Conservation (phyloP, 2,888 invertebrate species). For the Hypercompe scribonia region DNA sequence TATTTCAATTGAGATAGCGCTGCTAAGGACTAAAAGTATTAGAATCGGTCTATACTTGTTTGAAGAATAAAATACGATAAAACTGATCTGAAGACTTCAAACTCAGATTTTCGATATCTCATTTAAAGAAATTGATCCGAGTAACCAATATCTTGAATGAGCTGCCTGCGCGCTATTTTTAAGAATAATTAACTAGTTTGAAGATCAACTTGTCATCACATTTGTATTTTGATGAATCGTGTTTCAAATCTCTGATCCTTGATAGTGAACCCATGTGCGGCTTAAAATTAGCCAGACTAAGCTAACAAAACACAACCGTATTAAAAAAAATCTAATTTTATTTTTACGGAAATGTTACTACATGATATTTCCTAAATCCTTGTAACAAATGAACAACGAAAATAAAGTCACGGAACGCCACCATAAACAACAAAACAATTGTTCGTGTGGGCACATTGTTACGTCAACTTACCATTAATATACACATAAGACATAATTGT, state of each 20-base stretch:
- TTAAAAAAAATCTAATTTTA: not conserved
- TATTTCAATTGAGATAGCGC: not conserved
- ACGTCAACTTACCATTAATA: conserved; percentile 18
- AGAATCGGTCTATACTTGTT: not conserved
- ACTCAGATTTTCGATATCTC: not conserved
- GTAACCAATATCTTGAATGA: not conserved
- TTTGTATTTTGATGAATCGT: not conserved
- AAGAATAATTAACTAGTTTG: not conserved
- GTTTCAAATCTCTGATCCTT: not conserved
- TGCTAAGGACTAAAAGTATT: not conserved
- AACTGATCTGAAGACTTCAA: not conserved
- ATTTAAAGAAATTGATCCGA: no score
- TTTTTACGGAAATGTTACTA: not conserved
- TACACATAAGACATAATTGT: conserved; percentile 11
- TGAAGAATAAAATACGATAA: not conserved
- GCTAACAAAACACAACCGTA: not conserved
- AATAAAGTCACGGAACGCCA: not conserved
- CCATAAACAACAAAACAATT: conserved; percentile 15
- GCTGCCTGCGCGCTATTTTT: not conserved
- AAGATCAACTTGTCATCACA: not conserved
- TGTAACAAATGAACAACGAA: not conserved
- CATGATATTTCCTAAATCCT: not conserved
- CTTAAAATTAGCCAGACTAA: not conserved
- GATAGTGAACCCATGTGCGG: not conserved
- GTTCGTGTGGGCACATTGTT: conserved; percentile 15